Conservation (phyloP, 2,888 invertebrate genomes). For the Polydesmus complanatus region DNA sequence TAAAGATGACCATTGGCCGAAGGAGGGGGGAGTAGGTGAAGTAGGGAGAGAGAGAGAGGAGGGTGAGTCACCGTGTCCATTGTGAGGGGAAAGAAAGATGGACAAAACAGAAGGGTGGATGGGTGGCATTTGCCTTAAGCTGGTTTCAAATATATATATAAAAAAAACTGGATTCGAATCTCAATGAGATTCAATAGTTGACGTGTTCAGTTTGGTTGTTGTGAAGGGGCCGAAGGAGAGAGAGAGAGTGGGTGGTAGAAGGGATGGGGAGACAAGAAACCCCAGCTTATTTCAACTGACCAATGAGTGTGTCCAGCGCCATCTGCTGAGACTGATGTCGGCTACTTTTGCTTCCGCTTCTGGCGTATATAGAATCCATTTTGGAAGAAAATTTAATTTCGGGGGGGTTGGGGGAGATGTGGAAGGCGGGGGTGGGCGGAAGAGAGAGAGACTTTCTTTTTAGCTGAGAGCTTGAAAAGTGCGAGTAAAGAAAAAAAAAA, state of each 20-base stretch:
- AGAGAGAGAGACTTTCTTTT: no score
- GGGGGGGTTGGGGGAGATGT: no score
- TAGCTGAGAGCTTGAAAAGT: no score
- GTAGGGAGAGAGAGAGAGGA: neutral
- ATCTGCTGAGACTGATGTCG: neutral
- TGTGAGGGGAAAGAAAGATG: no score
- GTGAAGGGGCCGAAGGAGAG: neutral
- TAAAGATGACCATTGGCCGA: conserved; percentile 7
- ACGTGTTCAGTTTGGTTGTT: neutral
- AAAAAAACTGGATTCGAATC: neutral
- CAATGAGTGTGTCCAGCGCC: neutral
- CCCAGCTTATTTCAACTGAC: neutral
- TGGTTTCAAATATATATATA: no score
- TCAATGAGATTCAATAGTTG: neutral
- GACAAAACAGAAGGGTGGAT: neutral
- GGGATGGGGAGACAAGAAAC: no score
- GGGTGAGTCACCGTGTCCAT: neutral
- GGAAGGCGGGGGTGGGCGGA: no score
- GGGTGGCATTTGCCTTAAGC: neutral
- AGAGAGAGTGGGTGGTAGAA: neutral
- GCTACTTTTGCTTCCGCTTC: neutral
- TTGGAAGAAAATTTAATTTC: neutral
- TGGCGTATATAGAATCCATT: neutral
- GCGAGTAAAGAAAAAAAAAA: no score
- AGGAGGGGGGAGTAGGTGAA: neutral